Conservation (phyloP, 2,797 vertebrate species). For the Xerus rutilus region DNA sequence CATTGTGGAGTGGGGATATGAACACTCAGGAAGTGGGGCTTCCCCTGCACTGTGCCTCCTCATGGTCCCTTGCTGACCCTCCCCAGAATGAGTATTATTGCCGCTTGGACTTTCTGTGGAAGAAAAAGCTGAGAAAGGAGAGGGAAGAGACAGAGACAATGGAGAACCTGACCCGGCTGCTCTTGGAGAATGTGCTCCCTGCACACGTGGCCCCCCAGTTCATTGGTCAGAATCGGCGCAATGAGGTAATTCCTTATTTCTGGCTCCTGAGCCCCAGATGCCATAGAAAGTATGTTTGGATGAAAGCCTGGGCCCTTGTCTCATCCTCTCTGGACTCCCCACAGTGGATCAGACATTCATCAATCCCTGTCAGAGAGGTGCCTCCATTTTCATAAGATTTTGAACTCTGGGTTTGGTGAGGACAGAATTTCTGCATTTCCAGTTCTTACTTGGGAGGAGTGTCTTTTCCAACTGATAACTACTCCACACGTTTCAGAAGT, state of each 20-base stretch:
- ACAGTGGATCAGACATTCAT: fast-evolving
- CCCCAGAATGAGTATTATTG: conserved; percentile 93
- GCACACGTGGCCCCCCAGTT: conserved; percentile 92
- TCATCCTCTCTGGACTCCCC: background rate
- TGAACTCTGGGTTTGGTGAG: background rate
- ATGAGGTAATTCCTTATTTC: conserved; percentile 88
- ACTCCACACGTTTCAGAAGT: background rate
- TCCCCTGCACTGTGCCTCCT: background rate
- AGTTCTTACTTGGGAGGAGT: background rate
- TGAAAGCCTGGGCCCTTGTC: background rate
- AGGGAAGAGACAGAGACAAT: conserved; percentile 94
- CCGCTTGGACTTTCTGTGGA: conserved; percentile 94
- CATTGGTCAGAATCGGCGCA: conserved; percentile 91
- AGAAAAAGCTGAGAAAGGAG: conserved; percentile 91
- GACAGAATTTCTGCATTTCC: background rate
- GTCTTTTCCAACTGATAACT: background rate
- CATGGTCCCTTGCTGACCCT: background rate
- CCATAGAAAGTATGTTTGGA: background rate
- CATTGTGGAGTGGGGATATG: background rate
- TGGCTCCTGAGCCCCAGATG: background rate
- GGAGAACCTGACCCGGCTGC: conserved; percentile 93
- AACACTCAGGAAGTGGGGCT: background rate
- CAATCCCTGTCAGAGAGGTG: background rate
- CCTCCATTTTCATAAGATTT: background rate
- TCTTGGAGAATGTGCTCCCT: conserved; percentile 94